Conservation (phyloP, 1,140 invertebrate genomes). For the Epicauta chinensis region DNA sequence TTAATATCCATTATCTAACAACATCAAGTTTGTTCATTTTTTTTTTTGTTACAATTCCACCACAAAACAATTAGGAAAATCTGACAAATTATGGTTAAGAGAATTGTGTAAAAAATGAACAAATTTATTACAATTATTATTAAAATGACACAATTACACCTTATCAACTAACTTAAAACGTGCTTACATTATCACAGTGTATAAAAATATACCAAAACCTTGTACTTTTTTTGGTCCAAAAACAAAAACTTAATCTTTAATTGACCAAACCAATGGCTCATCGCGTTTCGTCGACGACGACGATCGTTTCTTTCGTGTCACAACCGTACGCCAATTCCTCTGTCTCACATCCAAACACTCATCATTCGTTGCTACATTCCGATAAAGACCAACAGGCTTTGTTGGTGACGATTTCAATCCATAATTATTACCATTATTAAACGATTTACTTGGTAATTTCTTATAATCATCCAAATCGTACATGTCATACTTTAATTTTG, state of each 20-base stretch:
- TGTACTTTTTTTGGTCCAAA: conserved; percentile 16
- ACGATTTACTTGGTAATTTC: conserved; percentile 27
- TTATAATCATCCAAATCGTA: conserved; percentile 39
- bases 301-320: conserved; percentile 37
- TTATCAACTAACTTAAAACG: conserved; percentile 7
- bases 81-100: neutral
- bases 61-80: no score
- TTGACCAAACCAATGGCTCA: conserved; percentile 37
- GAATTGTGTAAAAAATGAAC: neutral
- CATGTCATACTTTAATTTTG: conserved; percentile 29
- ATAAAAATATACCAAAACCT: neutral
- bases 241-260: conserved; percentile 10
- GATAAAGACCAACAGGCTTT: neutral
- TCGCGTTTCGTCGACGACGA: conserved; percentile 36
- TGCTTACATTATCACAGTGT: conserved; percentile 11
- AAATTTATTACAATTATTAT: conserved; percentile 4
- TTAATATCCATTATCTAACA: no score
- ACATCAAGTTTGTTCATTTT: no score
- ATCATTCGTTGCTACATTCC: conserved; percentile 39
- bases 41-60: no score
- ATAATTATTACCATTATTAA: neutral
- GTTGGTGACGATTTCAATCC: neutral
- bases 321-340: conserved; percentile 22
- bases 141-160: conserved; percentile 8
- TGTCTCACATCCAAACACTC: conserved; percentile 40